phyloP scores from a whole-genome alignment of 2,113 vertebrate species.

The Atherinomorus stipes region DNA sequence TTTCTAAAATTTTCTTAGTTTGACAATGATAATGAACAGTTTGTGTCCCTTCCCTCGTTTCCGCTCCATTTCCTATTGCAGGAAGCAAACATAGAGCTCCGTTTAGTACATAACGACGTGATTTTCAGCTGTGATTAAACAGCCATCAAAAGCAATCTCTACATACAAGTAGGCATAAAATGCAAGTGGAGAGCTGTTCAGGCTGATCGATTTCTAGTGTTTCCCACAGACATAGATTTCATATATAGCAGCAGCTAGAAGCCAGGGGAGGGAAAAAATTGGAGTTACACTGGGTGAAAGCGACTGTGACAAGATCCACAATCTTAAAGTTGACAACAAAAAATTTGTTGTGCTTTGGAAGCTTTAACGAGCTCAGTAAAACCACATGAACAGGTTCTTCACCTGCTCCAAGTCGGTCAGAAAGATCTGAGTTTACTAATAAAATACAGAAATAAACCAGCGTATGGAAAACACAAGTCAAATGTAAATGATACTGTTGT shows the following conservation, averaged over 20 bases:
- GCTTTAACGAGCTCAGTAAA: neutral
- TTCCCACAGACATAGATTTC: neutral
- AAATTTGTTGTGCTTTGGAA: neutral
- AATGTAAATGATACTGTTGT: too few species aligned
- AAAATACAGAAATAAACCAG: too few species aligned
- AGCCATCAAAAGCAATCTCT: neutral
- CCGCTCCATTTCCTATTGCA: slow-evolving; percentile 37
- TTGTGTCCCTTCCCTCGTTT: slow-evolving; percentile 47
- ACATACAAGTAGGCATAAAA: neutral
- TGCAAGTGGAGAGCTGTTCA: neutral
- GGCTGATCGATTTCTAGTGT: neutral
- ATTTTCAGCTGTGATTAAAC: slow-evolving; percentile 1
- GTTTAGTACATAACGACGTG: neutral
- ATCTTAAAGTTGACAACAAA: neutral
- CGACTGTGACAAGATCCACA: neutral
- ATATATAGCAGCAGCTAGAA: neutral
- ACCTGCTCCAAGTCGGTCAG: too few species aligned
- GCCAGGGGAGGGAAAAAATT: neutral
- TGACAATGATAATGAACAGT: slow-evolving; percentile 6
- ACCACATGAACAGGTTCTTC: neutral
- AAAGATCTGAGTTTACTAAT: too few species aligned
- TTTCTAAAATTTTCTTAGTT: neutral
- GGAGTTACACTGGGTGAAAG: neutral
- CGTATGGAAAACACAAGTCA: too few species aligned
- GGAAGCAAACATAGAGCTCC: slow-evolving; percentile 15